A percentile compares a stretch with the other conserved stretches of the same genome.
Evolutionary conservation across 1,140 invertebrate genomes (phyloP).

Genomic region (Hyles euphorbiae): DNA sequence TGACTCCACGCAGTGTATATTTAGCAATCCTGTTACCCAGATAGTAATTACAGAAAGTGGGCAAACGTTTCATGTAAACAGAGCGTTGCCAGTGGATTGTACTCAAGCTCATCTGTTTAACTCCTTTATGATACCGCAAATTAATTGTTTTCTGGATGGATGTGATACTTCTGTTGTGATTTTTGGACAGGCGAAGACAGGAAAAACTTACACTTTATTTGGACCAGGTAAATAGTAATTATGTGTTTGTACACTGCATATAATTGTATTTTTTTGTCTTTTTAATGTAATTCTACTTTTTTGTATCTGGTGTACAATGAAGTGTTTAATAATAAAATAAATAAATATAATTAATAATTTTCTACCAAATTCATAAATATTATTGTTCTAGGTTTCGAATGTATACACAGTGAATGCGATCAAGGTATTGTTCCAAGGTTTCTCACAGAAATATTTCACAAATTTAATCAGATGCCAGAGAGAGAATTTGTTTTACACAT

Average conservation of each 20-base stretch:
- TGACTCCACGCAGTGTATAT: slow-evolving; percentile 73
- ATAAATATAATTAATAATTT: background rate
- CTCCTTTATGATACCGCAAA: slow-evolving; percentile 71
- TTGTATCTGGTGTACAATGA: background rate
- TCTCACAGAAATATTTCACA: slow-evolving; percentile 83
- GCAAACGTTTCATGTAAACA: slow-evolving; percentile 77
- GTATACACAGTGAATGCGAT: slow-evolving; percentile 81
- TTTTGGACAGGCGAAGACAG: slow-evolving; percentile 85
- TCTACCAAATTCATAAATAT: background rate
- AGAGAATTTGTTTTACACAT: slow-evolving; percentile 78
- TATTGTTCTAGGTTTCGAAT: slow-evolving; percentile 76
- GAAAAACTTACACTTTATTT: slow-evolving; percentile 87
- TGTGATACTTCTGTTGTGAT: slow-evolving; percentile 85
- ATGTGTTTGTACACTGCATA: background rate
- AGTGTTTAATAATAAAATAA: background rate
- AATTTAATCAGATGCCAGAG: slow-evolving; percentile 77
- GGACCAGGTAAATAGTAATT: slow-evolving; percentile 75
- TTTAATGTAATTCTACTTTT: background rate
- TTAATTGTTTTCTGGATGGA: slow-evolving; percentile 80
- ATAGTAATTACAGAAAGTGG: slow-evolving; percentile 75
- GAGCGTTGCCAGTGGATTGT: slow-evolving; percentile 77
- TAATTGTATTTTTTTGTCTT: slow-evolving; percentile 1
- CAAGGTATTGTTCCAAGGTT: slow-evolving; percentile 86
- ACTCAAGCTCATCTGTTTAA: slow-evolving; percentile 67
- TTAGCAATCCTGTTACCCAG: slow-evolving; percentile 74